Conservation (phyloP, 2,888 invertebrate genomes). For the Drosophila pegasa region DNA sequence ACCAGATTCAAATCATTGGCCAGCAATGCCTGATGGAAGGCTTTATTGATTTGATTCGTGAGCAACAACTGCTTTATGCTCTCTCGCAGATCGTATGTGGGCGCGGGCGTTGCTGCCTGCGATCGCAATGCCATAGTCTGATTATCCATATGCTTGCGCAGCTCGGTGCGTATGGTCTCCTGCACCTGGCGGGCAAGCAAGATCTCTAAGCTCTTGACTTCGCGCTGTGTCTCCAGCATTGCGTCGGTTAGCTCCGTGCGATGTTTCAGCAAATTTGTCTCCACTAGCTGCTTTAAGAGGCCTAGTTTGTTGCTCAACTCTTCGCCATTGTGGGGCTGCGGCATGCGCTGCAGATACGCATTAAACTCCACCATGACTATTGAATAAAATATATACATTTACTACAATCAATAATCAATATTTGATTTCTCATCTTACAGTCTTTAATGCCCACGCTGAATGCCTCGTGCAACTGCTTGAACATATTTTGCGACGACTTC, state of each 20-base stretch:
- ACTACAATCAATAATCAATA: background rate
- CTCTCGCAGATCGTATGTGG: constrained; percentile 87
- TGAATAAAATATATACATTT: constrained; percentile 15
- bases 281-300: constrained; percentile 81
- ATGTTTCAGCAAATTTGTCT: constrained; percentile 78
- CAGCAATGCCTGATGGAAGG: constrained; percentile 95
- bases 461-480: constrained; percentile 94
- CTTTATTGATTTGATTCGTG: constrained; percentile 92
- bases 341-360: constrained; percentile 85
- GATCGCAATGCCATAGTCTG: constrained; percentile 89
- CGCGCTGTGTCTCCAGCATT: constrained; percentile 83
- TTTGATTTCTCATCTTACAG: constrained; percentile 86
- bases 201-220: constrained; percentile 83
- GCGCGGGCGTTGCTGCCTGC: constrained; percentile 91
- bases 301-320: constrained; percentile 82
- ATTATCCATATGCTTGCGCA: constrained; percentile 86
- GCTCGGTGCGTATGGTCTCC: constrained; percentile 83
- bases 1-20: constrained; percentile 95
- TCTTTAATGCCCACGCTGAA: constrained; percentile 96
- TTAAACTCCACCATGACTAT: constrained; percentile 86
- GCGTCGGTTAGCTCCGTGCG: constrained; percentile 81
- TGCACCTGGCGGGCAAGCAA: constrained; percentile 81
- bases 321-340: constrained; percentile 80
- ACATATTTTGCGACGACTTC: constrained; percentile 93
- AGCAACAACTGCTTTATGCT: constrained; percentile 89